Evolutionary conservation across 2,888 invertebrate species (phyloP), one percentile per base, ranked within the genome.

Genomic region (Vannuccia rotundouncinata): DNA sequence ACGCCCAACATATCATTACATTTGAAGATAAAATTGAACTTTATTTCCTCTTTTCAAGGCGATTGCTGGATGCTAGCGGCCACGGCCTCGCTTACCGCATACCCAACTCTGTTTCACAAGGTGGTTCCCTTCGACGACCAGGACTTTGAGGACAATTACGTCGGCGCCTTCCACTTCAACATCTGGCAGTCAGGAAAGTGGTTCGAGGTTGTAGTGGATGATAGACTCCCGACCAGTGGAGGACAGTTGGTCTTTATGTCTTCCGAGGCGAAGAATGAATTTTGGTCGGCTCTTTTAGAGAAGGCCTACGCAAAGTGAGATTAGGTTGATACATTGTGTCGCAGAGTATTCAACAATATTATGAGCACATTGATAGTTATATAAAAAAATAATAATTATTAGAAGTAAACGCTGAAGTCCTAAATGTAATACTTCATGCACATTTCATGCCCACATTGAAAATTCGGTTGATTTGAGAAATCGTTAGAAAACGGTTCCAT

Each of bases 171-270:
- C 89, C 95, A 95, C 88, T 97, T 97, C 89, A 92, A 94, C 82
- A 88, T 95, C 90, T 96, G 95, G 95, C 94, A 95, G 80, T 95
- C 95, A 88, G 95, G 95, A 0, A 91, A 92, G 79, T 95, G 94
- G 87, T 74, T 80, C 5, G 94, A 95, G 88, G 93, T 95, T 78
- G 93, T 94, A 27, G 86, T 90, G 31, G 90, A 90, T 84, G 89
- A 89, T 83, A 83, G 87, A 5, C 83, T 89, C 66, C 89, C 89
- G 0, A 89, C 89, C 0, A 83, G 86, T 5, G 86, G 89, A 80
- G 89, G 89, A 1, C 85, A 88, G 81, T 86, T 90, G 0, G 84
- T 90, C 5, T 90, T 89, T 82, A 88, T 89, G 17, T 88, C 89
- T 78, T 89, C 89, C 0, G 86, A 86, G 60, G 86, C 87, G 10